Evolutionary conservation across 2,113 vertebrate species (phyloP).

Genomic region (Pterophyllum scalare): DNA sequence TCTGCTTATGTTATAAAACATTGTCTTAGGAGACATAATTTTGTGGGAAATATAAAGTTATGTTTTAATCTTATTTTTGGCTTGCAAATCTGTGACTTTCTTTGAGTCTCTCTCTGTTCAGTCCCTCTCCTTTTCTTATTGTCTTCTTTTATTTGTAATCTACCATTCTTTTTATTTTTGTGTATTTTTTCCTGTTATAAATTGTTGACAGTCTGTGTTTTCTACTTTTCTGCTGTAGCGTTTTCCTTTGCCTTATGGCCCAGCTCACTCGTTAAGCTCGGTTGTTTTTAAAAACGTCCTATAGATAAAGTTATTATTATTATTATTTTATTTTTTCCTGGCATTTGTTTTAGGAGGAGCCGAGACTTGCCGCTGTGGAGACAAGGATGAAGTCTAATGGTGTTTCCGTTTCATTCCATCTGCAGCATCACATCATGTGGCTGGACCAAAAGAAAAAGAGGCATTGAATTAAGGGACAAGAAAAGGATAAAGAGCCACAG

Average conservation of each 20-base stretch:
- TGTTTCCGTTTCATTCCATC: conserved; percentile 61
- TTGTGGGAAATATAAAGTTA: too few relatives aligned
- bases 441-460: conserved; percentile 77
- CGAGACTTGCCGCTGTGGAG: conserved; percentile 49
- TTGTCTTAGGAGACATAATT: too few relatives aligned
- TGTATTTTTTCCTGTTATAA: too few relatives aligned
- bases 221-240: not conserved
- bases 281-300: not conserved
- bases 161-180: too few relatives aligned
- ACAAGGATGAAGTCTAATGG: conserved; percentile 74
- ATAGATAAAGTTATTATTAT: not conserved
- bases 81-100: too few relatives aligned
- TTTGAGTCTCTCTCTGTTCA: too few relatives aligned
- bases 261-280: not conserved
- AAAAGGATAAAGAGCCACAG: conserved; percentile 79
- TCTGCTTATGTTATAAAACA: too few relatives aligned
- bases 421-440: conserved; percentile 55
- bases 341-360: conserved; percentile 72
- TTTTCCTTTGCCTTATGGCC: not conserved
- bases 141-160: too few relatives aligned
- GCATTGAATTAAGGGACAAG: conserved; percentile 75
- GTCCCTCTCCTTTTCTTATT: too few relatives aligned
- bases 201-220: too few relatives aligned
- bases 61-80: too few relatives aligned
- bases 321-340: not conserved